These are phyloP conservation scores for Diorhabda elongata DNA, from an alignment of 1,140 invertebrate species.

Conservation along the genomic window DNA sequence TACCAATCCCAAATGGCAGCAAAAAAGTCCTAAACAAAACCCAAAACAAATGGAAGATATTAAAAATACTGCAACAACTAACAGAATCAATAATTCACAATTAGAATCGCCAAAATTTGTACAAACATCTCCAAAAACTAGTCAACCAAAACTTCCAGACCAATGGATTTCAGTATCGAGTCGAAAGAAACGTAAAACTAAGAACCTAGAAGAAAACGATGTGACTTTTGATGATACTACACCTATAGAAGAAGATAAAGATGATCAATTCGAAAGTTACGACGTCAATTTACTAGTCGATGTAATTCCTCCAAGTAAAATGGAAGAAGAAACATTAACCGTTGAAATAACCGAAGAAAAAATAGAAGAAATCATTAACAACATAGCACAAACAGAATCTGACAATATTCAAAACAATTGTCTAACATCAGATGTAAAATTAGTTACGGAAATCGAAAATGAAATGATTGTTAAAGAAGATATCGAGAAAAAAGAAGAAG, in stretches of 20 bases:
- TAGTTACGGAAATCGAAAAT: slow-evolving; percentile 30
- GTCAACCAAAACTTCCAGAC: slow-evolving; percentile 17
- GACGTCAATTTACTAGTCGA: slow-evolving; percentile 36
- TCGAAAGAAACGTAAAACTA: slow-evolving; percentile 43
- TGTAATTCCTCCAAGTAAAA: slow-evolving; percentile 27
- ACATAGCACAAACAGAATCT: slow-evolving; percentile 22
- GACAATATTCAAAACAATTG: slow-evolving; percentile 12
- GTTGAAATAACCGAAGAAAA: slow-evolving; percentile 17
- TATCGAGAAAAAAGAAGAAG: background rate
- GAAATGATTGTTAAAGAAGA: slow-evolving; percentile 23
- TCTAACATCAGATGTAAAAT: slow-evolving; percentile 15
- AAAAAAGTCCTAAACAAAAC: slow-evolving; percentile 9
- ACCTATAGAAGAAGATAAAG: slow-evolving; percentile 6
- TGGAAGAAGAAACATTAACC: slow-evolving; percentile 12
- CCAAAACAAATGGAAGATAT: background rate
- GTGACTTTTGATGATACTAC: slow-evolving; percentile 16
- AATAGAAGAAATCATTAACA: slow-evolving; percentile 27
- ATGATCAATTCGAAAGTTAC: slow-evolving; percentile 32
- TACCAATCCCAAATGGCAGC: background rate
- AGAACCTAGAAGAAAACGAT: slow-evolving; percentile 28
- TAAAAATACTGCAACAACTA: background rate
- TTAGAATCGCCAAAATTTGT: background rate
- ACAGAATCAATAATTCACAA: slow-evolving; percentile 5
- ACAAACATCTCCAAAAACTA: background rate
- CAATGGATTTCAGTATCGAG: slow-evolving; percentile 46